Evolutionary conservation across 2,797 vertebrate genomes (phyloP).

Genomic region (Bryconaethiops microstoma): DNA sequence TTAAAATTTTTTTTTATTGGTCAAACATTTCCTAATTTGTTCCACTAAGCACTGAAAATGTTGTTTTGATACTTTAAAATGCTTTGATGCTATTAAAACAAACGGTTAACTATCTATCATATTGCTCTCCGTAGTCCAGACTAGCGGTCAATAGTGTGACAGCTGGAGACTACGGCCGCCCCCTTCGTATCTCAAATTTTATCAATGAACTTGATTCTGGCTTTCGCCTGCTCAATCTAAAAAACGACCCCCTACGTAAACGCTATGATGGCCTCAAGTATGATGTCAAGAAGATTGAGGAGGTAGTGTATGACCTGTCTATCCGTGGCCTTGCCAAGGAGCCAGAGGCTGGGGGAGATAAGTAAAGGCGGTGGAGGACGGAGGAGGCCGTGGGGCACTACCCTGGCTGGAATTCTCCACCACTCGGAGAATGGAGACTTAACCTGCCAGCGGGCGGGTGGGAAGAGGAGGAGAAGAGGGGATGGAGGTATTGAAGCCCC

Average conservation of each 20-base stretch:
- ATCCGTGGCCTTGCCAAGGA: conserved; percentile 94
- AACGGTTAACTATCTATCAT: neutral
- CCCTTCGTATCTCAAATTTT: conserved; percentile 94
- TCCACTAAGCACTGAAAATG: neutral
- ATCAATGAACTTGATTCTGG: conserved; percentile 98
- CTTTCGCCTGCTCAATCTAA: conserved; percentile 96
- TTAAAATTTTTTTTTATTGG: neutral
- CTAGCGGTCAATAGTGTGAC: conserved; percentile 98
- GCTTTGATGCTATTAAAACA: neutral
- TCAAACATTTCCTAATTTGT: too few species aligned
- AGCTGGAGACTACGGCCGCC: conserved; percentile 90
- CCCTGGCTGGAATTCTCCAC: conserved; percentile 59
- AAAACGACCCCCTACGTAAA: conserved; percentile 96
- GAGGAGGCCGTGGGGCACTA: conserved; percentile 38
- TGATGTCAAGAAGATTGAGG: conserved; percentile 98
- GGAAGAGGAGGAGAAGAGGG: conserved; percentile 38
- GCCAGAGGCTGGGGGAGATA: conserved; percentile 63
- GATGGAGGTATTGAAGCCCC: conserved; percentile 60
- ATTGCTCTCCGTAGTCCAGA: conserved; percentile 78
- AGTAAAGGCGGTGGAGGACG: conserved; percentile 42
- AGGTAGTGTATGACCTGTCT: conserved; percentile 96
- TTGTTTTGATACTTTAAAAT: neutral
- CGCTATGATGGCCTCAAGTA: conserved; percentile 98
- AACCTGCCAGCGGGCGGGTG: conserved; percentile 52
- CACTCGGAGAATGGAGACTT: conserved; percentile 60